A percentile compares a stretch with the other conserved stretches of the same genome.
These are phyloP conservation scores for Coracopsis vasa DNA, from an alignment of 2,113 vertebrate genomes.

Conservation along the genomic window DNA sequence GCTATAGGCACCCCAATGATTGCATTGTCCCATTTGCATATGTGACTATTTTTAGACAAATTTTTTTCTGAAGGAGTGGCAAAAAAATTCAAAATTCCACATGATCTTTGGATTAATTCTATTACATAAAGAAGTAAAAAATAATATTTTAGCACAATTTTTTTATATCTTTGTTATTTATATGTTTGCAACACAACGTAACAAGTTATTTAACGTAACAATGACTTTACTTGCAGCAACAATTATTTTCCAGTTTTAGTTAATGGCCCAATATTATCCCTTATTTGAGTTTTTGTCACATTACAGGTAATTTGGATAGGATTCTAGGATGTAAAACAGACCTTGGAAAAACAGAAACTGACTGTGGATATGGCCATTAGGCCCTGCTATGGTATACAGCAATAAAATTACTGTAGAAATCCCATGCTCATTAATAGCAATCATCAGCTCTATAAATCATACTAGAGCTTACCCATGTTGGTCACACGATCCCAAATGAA, in stretches of 20 bases:
- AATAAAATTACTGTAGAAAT: background rate
- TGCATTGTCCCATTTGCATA: background rate
- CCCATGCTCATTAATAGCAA: background rate
- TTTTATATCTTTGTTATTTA: background rate
- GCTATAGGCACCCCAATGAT: background rate
- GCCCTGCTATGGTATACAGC: background rate
- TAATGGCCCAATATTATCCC: background rate
- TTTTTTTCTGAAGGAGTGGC: background rate
- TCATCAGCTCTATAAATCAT: slow-evolving; percentile 17
- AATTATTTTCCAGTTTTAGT: background rate
- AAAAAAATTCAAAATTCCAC: background rate
- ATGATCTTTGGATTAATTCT: background rate
- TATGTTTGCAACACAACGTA: background rate
- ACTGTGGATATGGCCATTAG: background rate
- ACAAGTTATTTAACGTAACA: background rate
- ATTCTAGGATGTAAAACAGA: background rate
- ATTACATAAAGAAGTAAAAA: background rate
- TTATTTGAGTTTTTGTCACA: background rate
- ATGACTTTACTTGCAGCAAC: background rate
- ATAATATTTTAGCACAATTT: background rate
- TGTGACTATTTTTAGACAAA: background rate
- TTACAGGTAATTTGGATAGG: background rate
- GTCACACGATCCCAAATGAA: background rate
- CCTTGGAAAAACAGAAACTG: background rate
- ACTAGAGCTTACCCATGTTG: background rate